phyloP scores from a whole-genome alignment of 1,140 invertebrate genomes.

The Bombus breviceps region DNA sequence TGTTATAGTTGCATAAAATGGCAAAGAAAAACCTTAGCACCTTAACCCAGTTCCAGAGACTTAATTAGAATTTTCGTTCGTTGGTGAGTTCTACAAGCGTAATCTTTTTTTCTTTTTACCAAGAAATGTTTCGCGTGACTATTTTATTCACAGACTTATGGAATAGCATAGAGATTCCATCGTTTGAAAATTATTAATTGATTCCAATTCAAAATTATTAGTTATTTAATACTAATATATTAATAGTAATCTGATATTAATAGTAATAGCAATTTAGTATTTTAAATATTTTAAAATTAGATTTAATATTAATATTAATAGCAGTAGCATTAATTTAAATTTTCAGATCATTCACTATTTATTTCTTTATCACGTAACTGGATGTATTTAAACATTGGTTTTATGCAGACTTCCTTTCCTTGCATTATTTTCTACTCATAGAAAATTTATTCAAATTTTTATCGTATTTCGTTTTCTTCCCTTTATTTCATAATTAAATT shows the following conservation, averaged over 20 bases:
- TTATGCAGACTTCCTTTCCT: not conserved
- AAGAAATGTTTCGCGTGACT: not conserved
- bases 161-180: not conserved
- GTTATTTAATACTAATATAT: not conserved
- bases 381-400: not conserved
- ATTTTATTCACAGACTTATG: not conserved
- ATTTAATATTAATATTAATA: not conserved
- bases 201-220: not conserved
- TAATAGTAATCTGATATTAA: no score
- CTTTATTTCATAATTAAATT: no score
- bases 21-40: conserved; percentile 4
- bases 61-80: conserved; percentile 19
- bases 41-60: not conserved
- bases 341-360: not conserved
- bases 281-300: not conserved
- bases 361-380: no score
- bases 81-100: not conserved
- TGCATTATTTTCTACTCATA: not conserved
- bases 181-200: not conserved
- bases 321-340: not conserved
- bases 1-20: not conserved
- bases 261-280: not conserved
- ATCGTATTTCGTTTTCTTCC: not conserved
- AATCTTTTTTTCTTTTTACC: not conserved
- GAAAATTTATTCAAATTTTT: not conserved